phyloP scores from a whole-genome alignment of 2,888 invertebrate species.

The Ptychoptera contaminata region DNA sequence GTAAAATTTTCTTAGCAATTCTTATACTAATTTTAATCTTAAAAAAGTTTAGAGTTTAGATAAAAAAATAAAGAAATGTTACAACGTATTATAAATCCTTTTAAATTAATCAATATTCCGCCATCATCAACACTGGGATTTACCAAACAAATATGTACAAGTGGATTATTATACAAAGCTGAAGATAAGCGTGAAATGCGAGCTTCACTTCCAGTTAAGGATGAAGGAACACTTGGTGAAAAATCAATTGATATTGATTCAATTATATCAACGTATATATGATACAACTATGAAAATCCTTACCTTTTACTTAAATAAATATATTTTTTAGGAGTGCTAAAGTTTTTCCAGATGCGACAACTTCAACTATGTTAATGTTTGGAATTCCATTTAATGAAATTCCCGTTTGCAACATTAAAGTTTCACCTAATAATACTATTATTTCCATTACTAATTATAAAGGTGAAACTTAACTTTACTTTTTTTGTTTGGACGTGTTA shows the following conservation, averaged over 20 bases:
- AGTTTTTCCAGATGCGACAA: constrained; percentile 57
- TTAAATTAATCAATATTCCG: too few relatives aligned
- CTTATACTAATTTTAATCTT: too few relatives aligned
- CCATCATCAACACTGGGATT: too few relatives aligned
- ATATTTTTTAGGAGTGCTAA: constrained; percentile 42
- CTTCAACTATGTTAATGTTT: constrained; percentile 54
- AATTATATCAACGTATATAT: constrained; percentile 39
- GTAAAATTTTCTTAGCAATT: too few relatives aligned
- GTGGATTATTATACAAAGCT: constrained; percentile 23
- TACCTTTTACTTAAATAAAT: not conserved
- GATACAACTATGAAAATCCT: not conserved
- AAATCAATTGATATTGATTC: constrained; percentile 53
- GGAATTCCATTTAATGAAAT: constrained; percentile 63
- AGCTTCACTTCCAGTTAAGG: constrained; percentile 36
- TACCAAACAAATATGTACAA: too few relatives aligned
- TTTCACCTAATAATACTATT: constrained; percentile 79
- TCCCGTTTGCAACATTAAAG: constrained; percentile 68
- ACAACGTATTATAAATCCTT: too few relatives aligned
- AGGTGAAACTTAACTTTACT: constrained; percentile 35
- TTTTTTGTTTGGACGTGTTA: too few relatives aligned
- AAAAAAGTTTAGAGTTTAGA: too few relatives aligned
- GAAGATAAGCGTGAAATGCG: constrained; percentile 38
- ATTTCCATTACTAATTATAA: constrained; percentile 53
- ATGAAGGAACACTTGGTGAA: constrained; percentile 70
- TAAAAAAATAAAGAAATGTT: too few relatives aligned